phyloP scores from a whole-genome alignment of 2,113 vertebrate species.

The Laticauda colubrina region DNA sequence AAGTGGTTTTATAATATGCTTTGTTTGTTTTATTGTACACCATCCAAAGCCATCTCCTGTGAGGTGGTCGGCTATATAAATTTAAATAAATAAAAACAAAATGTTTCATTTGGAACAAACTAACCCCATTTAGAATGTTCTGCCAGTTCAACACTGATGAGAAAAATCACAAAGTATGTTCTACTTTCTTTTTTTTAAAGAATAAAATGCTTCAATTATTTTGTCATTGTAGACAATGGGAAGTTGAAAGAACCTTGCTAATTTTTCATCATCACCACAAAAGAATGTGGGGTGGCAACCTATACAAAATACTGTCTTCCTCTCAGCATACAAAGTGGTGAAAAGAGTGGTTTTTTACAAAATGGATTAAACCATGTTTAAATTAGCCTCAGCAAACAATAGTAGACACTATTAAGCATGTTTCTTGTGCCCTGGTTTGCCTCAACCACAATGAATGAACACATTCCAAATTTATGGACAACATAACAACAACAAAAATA shows the following conservation, averaged over 20 bases:
- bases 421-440: background rate
- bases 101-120: background rate
- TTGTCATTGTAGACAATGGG: background rate
- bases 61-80: background rate
- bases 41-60: background rate
- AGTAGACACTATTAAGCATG: background rate
- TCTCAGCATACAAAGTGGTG: background rate
- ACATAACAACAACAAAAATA: background rate
- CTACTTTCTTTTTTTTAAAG: background rate
- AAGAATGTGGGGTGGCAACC: background rate
- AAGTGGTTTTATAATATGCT: background rate
- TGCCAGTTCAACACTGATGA: background rate
- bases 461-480: background rate
- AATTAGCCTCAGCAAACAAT: background rate
- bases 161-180: background rate
- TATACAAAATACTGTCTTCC: background rate
- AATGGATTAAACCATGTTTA: background rate
- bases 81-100: background rate
- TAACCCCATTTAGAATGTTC: background rate
- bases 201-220: background rate
- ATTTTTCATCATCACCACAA: background rate
- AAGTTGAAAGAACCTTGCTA: background rate
- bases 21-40: background rate
- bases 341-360: background rate
- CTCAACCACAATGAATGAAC: background rate